Conservation (phyloP, 2,888 invertebrate genomes). For the Eucriotettix oculatus region DNA sequence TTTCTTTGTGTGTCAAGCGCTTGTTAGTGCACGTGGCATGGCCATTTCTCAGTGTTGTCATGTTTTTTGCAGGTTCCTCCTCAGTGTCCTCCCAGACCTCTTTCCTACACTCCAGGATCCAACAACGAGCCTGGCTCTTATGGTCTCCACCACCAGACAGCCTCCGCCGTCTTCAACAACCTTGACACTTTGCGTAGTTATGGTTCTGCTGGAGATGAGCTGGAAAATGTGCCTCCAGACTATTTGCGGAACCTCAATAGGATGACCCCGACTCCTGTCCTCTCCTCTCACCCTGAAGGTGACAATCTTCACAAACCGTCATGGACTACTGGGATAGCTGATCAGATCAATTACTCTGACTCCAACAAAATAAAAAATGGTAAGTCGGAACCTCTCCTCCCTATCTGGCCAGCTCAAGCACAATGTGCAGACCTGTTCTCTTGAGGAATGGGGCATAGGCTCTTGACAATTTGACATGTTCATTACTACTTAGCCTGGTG, state of each 20-base stretch:
- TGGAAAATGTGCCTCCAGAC: conserved; percentile 74
- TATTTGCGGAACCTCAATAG: conserved; percentile 67
- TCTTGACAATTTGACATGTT: too few species aligned
- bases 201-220: conserved; percentile 85
- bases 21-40: not conserved
- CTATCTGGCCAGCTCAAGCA: not conserved
- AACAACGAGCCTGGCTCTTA: conserved; percentile 38
- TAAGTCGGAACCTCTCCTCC: conserved; percentile 26
- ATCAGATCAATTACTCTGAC: conserved; percentile 65
- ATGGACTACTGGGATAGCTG: conserved; percentile 35
- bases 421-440: too few species aligned
- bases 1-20: too few species aligned
- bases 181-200: conserved; percentile 83
- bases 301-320: conserved; percentile 62
- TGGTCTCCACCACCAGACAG: conserved; percentile 20
- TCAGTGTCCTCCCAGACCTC: conserved; percentile 53
- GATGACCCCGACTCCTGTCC: conserved; percentile 27
- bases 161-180: conserved; percentile 50
- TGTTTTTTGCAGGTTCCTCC: conserved; percentile 35
- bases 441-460: too few species aligned
- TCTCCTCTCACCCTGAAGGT: conserved; percentile 26
- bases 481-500: too few species aligned
- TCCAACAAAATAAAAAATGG: conserved; percentile 65
- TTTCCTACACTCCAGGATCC: conserved; percentile 64
- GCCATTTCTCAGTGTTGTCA: conserved; percentile 18